Base-by-base conservation (phyloP, 2,113 vertebrate genomes). In the Elgaria multicarinata region DNA sequence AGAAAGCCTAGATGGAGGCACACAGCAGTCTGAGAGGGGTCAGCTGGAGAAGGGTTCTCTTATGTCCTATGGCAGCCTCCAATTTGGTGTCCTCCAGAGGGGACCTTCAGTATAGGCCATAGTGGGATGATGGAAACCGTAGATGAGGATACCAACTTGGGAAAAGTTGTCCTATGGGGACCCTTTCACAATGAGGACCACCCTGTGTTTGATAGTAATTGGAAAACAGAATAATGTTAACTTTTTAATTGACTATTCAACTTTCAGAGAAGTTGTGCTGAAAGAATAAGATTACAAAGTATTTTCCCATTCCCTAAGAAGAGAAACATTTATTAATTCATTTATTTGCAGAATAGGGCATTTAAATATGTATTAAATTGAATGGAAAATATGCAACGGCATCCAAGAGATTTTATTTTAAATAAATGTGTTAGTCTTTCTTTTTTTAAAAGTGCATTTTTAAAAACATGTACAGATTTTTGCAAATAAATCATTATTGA, bases 261-360 rank as follows among this genome's bases (percentile, higher is more conserved):
- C n/a, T 24, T 81, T 67, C 36, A 67, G 28, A 67, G 55, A 93
- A 93, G 5, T 53, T 77, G 50, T 90, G 5, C 33, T 93, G 66
- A 92, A 94, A 92, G 86, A 42, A 14, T 55, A 93, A 87, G 36
- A 66, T 31, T 91, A 89, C 74, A 74, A 86, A 88, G 77, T 77
- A 86, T 46, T 88, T 91, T 83, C 12, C 89, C 58, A 93, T 90
- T 87, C n/a, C 2, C 0, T 46, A 79, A 81, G 42, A 71, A 91
- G 84, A 88, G 66, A 3, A 77, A 0, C 39, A 87, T 0, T 42
- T 36, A 50, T 50, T 50, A 67, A 69, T 84, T 91, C n/a, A n/a
- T n/a, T n/a, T n/a, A n/a, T n/a, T 85, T 66, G 0, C 78, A 90
- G 66, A 55, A 33, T 83, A 69, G 90, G 0, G 0, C 3, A 31